Evolutionary conservation across 2,113 vertebrate genomes (phyloP).

Genomic region (Apeltes quadracus): DNA sequence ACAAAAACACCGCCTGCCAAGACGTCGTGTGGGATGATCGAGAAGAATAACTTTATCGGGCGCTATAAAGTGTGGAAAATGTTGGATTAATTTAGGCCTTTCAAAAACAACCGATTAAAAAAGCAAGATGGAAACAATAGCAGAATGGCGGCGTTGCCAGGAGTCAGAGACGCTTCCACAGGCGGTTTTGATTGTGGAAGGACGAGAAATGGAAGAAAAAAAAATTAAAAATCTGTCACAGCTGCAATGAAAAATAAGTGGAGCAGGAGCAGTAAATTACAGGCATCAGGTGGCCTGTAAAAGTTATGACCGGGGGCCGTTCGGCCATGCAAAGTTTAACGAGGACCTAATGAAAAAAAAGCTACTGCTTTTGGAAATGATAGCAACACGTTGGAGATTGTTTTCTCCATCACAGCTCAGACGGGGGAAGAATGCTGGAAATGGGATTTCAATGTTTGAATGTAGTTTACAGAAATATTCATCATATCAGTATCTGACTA

Average conservation of each 20-base stretch:
- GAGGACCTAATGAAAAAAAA: slow-evolving; percentile 48
- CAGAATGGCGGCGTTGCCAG: slow-evolving; percentile 18
- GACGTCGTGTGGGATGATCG: too few species aligned
- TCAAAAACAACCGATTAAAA: slow-evolving; percentile 11
- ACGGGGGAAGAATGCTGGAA: neutral
- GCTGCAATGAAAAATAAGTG: slow-evolving; percentile 58
- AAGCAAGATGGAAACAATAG: slow-evolving; percentile 10
- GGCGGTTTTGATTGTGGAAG: slow-evolving; percentile 56
- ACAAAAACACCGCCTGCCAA: too few species aligned
- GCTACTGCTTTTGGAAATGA: slow-evolving; percentile 19
- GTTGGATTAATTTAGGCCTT: slow-evolving; percentile 16
- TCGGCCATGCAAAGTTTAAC: slow-evolving; percentile 45
- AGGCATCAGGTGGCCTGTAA: slow-evolving; percentile 56
- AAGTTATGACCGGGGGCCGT: slow-evolving; percentile 47
- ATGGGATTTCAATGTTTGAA: neutral
- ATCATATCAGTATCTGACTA: neutral
- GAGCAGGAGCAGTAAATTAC: slow-evolving; percentile 50
- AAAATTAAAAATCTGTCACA: slow-evolving; percentile 51
- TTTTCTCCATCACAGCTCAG: neutral
- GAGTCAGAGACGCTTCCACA: slow-evolving; percentile 36
- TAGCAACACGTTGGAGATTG: slow-evolving; percentile 13
- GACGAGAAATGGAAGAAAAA: slow-evolving; percentile 61
- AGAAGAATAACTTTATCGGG: neutral
- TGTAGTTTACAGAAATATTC: neutral
- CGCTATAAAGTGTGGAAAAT: neutral